These are phyloP conservation scores for Caenorhabditis becei DNA, from an alignment of 2,888 invertebrate species.

Conservation along the genomic window DNA sequence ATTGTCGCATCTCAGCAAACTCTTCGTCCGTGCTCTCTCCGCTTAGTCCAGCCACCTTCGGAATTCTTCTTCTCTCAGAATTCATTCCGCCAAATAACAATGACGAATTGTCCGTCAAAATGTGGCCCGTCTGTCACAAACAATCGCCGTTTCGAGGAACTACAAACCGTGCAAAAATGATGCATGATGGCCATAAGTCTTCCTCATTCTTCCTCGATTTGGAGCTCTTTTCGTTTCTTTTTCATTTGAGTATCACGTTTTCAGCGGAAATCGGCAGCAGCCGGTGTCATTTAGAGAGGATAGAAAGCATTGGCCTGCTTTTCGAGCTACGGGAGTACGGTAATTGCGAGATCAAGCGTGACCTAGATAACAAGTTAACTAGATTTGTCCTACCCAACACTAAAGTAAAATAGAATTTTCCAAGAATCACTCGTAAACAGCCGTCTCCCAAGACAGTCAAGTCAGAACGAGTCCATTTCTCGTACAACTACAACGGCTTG, in stretches of 20 bases:
- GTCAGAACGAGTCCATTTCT: not conserved
- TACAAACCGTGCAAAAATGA: slow-evolving; percentile 12
- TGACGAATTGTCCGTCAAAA: not conserved
- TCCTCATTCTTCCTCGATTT: slow-evolving; percentile 27
- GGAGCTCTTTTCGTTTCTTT: slow-evolving; percentile 19
- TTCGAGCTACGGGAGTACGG: too few relatives aligned
- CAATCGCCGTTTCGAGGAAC: not conserved
- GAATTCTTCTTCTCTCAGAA: not conserved
- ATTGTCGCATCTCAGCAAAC: slow-evolving; percentile 4
- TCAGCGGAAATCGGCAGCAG: too few relatives aligned
- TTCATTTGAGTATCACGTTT: too few relatives aligned
- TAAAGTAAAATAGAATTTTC: too few relatives aligned
- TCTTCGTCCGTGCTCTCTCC: not conserved
- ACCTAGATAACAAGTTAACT: too few relatives aligned
- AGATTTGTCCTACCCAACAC: too few relatives aligned
- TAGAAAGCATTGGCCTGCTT: too few relatives aligned
- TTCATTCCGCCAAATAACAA: slow-evolving; percentile 2
- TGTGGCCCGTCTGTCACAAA: not conserved
- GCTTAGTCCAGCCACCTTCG: not conserved
- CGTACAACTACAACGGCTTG: not conserved
- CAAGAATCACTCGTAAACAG: too few relatives aligned
- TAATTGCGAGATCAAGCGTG: too few relatives aligned
- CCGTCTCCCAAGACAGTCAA: not conserved
- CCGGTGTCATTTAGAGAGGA: too few relatives aligned
- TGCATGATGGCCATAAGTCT: not conserved